Percentiles rank a stretch among this genome's conserved stretches.
Conservation (phyloP, 2,113 vertebrate genomes). For the Tetrao urogallus region DNA sequence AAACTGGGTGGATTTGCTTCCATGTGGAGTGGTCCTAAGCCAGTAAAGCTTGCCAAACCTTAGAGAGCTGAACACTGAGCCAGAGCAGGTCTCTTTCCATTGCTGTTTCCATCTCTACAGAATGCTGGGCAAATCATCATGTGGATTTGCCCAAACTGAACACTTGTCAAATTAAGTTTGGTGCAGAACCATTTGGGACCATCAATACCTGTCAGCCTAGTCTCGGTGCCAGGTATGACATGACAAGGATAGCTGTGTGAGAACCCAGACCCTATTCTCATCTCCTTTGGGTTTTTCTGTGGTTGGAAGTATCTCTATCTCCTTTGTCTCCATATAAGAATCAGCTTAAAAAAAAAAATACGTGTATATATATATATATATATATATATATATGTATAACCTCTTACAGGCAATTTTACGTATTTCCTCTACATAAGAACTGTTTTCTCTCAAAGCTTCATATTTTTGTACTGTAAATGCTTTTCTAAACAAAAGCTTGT, state of each 20-base stretch:
- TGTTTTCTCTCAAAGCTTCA: background rate
- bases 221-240: background rate
- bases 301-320: background rate
- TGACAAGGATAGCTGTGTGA: background rate
- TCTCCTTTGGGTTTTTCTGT: background rate
- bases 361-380: too few species aligned
- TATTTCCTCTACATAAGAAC: background rate
- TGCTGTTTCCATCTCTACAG: background rate
- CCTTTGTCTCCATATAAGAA: background rate
- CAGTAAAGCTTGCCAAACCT: background rate
- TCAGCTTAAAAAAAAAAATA: background rate
- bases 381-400: background rate
- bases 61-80: background rate
- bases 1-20: background rate
- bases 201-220: background rate
- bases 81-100: background rate
- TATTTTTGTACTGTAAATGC: background rate
- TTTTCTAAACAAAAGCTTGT: conserved; percentile 51
- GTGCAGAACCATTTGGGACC: background rate
- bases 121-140: background rate
- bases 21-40: background rate
- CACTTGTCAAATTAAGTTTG: background rate
- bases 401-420: background rate
- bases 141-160: background rate
- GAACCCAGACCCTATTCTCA: background rate